Percentiles rank a stretch among this genome's conserved stretches.
phyloP scores from a whole-genome alignment of 1,140 invertebrate genomes.

The Oscheius sp. region DNA sequence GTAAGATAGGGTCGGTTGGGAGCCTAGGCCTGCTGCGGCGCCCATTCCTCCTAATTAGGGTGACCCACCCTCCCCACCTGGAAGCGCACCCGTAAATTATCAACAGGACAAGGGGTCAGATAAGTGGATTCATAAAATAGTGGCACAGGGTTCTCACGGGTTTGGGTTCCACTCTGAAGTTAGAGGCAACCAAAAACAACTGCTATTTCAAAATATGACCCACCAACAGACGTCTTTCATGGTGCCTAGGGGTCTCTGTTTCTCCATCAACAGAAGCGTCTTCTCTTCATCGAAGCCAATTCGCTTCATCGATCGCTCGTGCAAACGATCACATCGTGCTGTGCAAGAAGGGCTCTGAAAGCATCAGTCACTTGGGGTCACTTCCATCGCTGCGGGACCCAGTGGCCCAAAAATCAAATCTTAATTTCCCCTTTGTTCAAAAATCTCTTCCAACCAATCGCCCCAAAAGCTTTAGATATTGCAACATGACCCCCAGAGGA shows the following conservation, averaged over 20 bases:
- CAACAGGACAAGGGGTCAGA: too few relatives aligned
- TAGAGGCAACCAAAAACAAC: too few relatives aligned
- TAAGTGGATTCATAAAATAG: too few relatives aligned
- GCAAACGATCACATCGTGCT: slow-evolving; percentile 13
- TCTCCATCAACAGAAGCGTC: not conserved
- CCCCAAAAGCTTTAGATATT: not conserved
- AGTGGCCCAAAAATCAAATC: not conserved
- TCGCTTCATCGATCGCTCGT: slow-evolving; percentile 8
- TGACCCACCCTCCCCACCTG: too few relatives aligned
- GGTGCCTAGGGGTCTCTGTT: slow-evolving; percentile 12
- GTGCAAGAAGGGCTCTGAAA: slow-evolving; percentile 3
- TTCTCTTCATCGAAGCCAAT: slow-evolving; percentile 18
- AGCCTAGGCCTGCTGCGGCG: too few relatives aligned
- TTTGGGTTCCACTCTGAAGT: too few relatives aligned
- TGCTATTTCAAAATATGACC: too few relatives aligned
- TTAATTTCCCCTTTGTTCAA: too few relatives aligned
- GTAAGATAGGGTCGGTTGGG: too few relatives aligned
- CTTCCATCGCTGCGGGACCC: not conserved
- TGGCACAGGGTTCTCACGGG: too few relatives aligned
- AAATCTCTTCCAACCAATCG: not conserved
- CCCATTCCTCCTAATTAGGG: too few relatives aligned
- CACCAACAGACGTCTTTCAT: slow-evolving; percentile 28
- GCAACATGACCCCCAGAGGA: not conserved
- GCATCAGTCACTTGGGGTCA: not conserved
- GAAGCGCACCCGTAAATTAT: too few relatives aligned